A percentile compares a stretch with the other conserved stretches of the same genome.
Evolutionary conservation across 2,797 vertebrate species (phyloP).

Genomic region (Phylloscopus collybita): DNA sequence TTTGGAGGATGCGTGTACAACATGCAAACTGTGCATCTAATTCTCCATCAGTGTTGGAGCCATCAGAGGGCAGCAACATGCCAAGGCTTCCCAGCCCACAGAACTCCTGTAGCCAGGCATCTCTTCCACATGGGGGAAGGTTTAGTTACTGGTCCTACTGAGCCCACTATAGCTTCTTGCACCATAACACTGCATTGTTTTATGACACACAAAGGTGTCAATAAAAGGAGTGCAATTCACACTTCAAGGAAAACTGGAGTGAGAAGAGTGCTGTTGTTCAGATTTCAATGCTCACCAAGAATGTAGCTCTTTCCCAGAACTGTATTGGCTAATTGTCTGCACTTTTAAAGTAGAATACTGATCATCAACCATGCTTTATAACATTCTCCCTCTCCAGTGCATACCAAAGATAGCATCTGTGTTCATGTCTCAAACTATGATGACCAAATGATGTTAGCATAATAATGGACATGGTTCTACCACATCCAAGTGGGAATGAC

Average conservation of each 20-base stretch:
- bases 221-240: neutral
- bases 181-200: neutral
- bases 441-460: neutral
- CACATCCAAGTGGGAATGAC: constrained; percentile 14
- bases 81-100: neutral
- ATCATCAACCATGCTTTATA: neutral
- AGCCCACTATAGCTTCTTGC: neutral
- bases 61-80: constrained; percentile 26
- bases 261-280: neutral
- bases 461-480: neutral
- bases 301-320: neutral
- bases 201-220: neutral
- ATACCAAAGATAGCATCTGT: neutral
- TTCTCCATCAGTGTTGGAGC: neutral
- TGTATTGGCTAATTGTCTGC: neutral
- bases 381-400: neutral
- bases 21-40: neutral
- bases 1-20: neutral
- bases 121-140: neutral
- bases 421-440: neutral
- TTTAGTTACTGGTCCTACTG: neutral
- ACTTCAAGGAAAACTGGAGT: neutral
- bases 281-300: neutral
- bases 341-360: neutral
- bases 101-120: accelerated